These are phyloP conservation scores for Egretta garzetta DNA, from an alignment of 2,113 vertebrate genomes.

Conservation along the genomic window DNA sequence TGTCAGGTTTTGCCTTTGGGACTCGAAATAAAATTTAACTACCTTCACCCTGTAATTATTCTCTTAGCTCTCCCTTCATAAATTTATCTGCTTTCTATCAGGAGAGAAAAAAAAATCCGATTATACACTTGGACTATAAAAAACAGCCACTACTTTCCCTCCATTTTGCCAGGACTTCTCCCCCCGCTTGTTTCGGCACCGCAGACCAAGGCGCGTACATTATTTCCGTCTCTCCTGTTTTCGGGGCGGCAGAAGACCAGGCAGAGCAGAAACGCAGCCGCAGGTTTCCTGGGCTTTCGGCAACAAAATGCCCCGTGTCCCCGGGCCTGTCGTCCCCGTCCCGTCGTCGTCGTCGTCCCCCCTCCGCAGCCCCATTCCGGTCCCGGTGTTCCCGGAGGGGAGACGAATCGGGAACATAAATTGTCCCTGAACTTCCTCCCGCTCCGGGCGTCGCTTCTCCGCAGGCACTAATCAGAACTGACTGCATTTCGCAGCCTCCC, in stretches of 20 bases:
- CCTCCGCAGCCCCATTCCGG: not conserved
- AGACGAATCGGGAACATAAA: not conserved
- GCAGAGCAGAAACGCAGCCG: not conserved
- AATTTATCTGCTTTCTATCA: slow-evolving; percentile 83
- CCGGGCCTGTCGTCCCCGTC: too few species aligned
- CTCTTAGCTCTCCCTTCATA: slow-evolving; percentile 82
- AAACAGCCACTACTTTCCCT: slow-evolving; percentile 5
- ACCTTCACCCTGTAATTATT: slow-evolving; percentile 84
- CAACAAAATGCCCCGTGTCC: not conserved
- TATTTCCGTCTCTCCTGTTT: not conserved
- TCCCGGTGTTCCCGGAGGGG: not conserved
- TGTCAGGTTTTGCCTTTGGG: slow-evolving; percentile 82
- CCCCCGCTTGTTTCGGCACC: not conserved
- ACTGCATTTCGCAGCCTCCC: slow-evolving; percentile 29
- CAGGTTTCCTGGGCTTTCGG: not conserved
- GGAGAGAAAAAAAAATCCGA: slow-evolving; percentile 41
- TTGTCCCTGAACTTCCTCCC: not conserved
- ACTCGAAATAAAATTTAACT: slow-evolving; percentile 85
- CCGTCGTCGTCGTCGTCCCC: too few species aligned
- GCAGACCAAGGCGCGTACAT: not conserved
- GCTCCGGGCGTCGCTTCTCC: not conserved
- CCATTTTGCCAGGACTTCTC: slow-evolving; percentile 4
- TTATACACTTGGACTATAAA: slow-evolving; percentile 37
- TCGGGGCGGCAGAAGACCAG: not conserved
- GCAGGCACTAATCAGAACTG: not conserved